These are phyloP conservation scores for Drosophila paracracens DNA, from an alignment of 2,888 invertebrate genomes.

Conservation along the genomic window DNA sequence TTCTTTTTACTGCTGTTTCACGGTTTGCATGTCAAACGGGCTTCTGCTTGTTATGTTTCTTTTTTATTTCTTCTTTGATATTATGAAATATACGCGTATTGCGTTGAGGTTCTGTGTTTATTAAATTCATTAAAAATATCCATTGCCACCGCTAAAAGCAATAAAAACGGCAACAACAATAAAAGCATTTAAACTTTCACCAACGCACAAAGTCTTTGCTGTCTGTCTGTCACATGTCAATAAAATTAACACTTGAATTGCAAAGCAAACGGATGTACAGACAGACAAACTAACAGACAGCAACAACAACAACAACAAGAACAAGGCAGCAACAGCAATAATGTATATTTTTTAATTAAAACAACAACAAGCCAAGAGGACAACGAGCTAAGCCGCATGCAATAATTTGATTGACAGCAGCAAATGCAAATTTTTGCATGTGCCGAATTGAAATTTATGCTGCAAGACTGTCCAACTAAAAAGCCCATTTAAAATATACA, in stretches of 20 bases:
- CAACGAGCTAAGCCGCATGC: conserved; percentile 55
- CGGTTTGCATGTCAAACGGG: conserved; percentile 61
- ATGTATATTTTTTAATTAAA: conserved; percentile 67
- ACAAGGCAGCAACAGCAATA: conserved; percentile 39
- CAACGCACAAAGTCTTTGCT: conserved; percentile 67
- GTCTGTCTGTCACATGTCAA: conserved; percentile 76
- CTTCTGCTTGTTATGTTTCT: conserved; percentile 8
- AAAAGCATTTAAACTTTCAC: conserved; percentile 60
- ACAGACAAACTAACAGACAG: conserved; percentile 6
- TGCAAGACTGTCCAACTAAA: conserved; percentile 31
- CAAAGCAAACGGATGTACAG: conserved; percentile 37
- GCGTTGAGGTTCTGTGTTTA: conserved; percentile 50
- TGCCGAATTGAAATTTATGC: conserved; percentile 74
- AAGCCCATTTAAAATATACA: conserved; percentile 11
- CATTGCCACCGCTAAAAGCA: conserved; percentile 61
- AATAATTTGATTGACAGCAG: conserved; percentile 77
- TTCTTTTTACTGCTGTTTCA: conserved; percentile 51
- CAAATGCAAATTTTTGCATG: conserved; percentile 68
- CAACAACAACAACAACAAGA: conserved; percentile 3
- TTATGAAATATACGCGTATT: conserved; percentile 52
- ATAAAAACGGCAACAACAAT: conserved; percentile 13
- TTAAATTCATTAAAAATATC: conserved; percentile 72
- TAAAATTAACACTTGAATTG: conserved; percentile 77
- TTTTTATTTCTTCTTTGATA: conserved; percentile 18
- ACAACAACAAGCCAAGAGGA: conserved; percentile 56